A percentile compares a stretch with the other conserved stretches of the same genome.
phyloP scores from a whole-genome alignment of 64 coral and sea anemone species.

The Dendrophyllia cribrosa region DNA sequence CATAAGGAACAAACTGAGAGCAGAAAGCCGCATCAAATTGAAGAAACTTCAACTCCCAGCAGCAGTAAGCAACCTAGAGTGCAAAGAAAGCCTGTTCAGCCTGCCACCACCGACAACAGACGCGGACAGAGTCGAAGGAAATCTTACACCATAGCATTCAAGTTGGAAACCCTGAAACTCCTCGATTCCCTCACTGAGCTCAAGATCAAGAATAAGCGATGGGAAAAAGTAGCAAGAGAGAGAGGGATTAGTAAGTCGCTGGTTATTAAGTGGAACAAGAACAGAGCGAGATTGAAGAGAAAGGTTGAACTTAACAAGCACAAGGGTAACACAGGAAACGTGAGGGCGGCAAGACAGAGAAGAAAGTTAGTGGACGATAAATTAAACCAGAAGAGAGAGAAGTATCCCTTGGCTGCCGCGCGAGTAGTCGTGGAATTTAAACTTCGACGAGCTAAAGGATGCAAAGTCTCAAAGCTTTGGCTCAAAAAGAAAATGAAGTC shows the following conservation, averaged over 20 bases:
- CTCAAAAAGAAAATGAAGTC: slow-evolving; percentile 65
- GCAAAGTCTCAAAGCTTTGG: slow-evolving; percentile 73
- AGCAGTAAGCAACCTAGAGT: slow-evolving; percentile 71
- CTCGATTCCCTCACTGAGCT: slow-evolving; percentile 32
- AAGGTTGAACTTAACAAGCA: slow-evolving; percentile 33
- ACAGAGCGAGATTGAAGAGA: neutral
- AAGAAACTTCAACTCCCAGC: slow-evolving; percentile 63
- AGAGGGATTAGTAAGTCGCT: slow-evolving; percentile 42
- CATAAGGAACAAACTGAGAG: slow-evolving; percentile 11
- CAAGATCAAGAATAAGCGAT: slow-evolving; percentile 47
- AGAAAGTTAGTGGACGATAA: slow-evolving; percentile 35
- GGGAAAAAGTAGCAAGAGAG: slow-evolving; percentile 30
- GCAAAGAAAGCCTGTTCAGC: slow-evolving; percentile 63
- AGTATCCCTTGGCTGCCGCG: slow-evolving; percentile 55
- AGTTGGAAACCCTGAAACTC: slow-evolving; percentile 12
- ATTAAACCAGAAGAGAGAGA: slow-evolving; percentile 4
- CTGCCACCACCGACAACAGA: neutral
- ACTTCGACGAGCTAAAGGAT: slow-evolving; percentile 44
- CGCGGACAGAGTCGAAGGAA: slow-evolving; percentile 4
- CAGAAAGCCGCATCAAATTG: slow-evolving; percentile 2
- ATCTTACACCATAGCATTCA: slow-evolving; percentile 37
- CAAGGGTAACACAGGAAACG: slow-evolving; percentile 46
- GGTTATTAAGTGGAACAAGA: slow-evolving; percentile 58
- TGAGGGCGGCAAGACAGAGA: slow-evolving; percentile 47
- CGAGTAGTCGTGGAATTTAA: slow-evolving; percentile 62